Evolutionary conservation across 2,113 vertebrate genomes (phyloP), one percentile per base, ranked within the genome.

Genomic region (Corydoras maculifer): DNA sequence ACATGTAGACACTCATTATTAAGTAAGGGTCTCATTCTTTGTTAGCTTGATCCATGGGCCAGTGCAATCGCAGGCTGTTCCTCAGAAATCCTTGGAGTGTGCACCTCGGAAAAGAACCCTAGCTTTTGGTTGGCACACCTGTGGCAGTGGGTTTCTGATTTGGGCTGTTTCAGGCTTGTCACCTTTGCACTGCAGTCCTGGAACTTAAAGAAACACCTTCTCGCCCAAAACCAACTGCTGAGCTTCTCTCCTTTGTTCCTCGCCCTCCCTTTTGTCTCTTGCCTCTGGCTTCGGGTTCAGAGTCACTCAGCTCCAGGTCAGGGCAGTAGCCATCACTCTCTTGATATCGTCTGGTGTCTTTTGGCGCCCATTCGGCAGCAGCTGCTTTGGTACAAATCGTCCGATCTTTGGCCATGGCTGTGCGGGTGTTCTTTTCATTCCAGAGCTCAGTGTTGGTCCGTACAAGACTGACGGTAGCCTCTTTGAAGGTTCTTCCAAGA

Each of bases 281-380:
- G 60, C 90, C 93, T 78, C 92, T 94, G 31, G 92, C 89, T 81
- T 99, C 96, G 0, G 92, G 87, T 80, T 99, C 96, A 0, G 96
- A 98, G 87, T 99, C 97, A 78, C 97, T 99, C 49, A 94, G 90
- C 82, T 99, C 96, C 73, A 95, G 82, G 82, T 99, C 97, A 0
- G 97, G 97, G 78, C 95, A 98, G 85, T 99, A 99, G 1, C 97
- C 97, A 2, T 99, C 97, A 0, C 92, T 96, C 80, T 99, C 96
- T 79, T 94, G 94, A 84, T 91, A 93, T 0, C 91, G 81, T 72
- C 86, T 84, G 18, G 73, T 81, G 71, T 84, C 83, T 66, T 87
- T 88, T 31, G 80, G 76, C n/a, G 84, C 82, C 62, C 85, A 82
- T 50, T 92, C 77, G 4, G n/a, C 90, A 1, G 88, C 75, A 0